A percentile compares a stretch with the other conserved stretches of the same genome.
These are phyloP conservation scores for Noctua pronuba DNA, from an alignment of 2,888 invertebrate species.

Conservation along the genomic window DNA sequence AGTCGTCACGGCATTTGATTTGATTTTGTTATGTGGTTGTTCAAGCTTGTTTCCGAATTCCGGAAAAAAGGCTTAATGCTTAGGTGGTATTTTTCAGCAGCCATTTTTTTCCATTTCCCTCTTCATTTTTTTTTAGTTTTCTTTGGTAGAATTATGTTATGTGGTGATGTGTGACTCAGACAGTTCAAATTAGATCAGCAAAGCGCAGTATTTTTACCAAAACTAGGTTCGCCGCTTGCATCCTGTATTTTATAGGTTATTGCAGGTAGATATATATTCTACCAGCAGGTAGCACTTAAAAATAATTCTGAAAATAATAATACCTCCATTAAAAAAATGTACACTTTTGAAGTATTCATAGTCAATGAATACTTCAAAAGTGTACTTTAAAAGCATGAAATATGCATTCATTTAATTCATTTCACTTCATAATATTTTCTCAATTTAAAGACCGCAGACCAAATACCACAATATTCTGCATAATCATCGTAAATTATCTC, in stretches of 20 bases:
- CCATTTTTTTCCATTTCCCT: background rate
- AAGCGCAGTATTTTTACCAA: background rate
- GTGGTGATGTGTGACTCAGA: background rate
- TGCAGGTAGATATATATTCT: background rate
- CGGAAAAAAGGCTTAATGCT: background rate
- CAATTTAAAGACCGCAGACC: conserved; percentile 32
- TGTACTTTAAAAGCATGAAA: conserved; percentile 24
- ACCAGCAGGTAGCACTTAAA: background rate
- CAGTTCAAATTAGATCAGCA: background rate
- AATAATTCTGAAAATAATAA: background rate
- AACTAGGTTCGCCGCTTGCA: no score
- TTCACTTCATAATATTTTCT: conserved; percentile 25
- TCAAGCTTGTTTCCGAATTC: background rate
- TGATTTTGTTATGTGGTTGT: background rate
- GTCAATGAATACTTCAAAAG: conserved; percentile 4
- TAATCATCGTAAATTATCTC: conserved; percentile 29
- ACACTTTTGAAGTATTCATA: no score
- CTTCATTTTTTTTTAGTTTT: no score
- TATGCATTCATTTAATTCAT: conserved; percentile 24
- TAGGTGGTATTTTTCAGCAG: background rate
- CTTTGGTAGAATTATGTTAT: background rate
- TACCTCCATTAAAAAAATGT: background rate
- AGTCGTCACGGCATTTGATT: background rate
- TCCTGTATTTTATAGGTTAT: background rate
- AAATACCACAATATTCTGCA: conserved; percentile 26